A percentile compares a stretch with the other conserved stretches of the same genome.
phyloP scores from a whole-genome alignment of 2,888 invertebrate genomes.

The Thysanoteuthis rhombus region DNA sequence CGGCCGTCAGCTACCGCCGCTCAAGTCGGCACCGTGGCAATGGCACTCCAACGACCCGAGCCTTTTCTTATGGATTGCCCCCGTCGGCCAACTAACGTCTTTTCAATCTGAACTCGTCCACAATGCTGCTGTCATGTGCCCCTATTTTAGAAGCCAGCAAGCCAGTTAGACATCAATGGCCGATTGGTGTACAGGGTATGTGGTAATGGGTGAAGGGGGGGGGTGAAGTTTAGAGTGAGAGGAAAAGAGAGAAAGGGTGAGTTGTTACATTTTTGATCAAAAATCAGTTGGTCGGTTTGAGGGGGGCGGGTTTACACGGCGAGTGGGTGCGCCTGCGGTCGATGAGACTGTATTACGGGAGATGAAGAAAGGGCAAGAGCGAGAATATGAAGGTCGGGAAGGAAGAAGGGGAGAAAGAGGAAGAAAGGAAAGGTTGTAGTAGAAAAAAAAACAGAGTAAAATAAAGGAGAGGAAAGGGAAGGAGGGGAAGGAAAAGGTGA shows the following conservation, averaged over 20 bases:
- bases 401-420: background rate
- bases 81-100: background rate
- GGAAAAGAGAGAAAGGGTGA: background rate
- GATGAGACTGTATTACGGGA: background rate
- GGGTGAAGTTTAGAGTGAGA: background rate
- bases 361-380: background rate
- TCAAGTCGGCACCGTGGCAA: background rate
- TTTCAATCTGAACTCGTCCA: background rate
- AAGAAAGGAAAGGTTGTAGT: background rate
- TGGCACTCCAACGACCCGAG: background rate
- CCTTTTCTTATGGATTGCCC: background rate
- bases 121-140: background rate
- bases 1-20: background rate
- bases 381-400: background rate
- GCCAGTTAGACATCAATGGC: background rate
- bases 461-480: background rate
- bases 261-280: conserved; percentile 12
- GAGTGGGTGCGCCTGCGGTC: background rate
- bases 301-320: background rate
- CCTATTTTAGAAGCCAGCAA: background rate
- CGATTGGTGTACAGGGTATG: background rate
- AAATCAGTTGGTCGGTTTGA: background rate
- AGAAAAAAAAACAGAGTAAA: background rate
- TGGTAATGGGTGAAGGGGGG: too few relatives aligned
- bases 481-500: too few relatives aligned